A percentile compares a stretch with the other conserved stretches of the same genome.
These are phyloP conservation scores for Lagorchestes hirsutus DNA, from an alignment of 2,797 vertebrate genomes.

Conservation along the genomic window DNA sequence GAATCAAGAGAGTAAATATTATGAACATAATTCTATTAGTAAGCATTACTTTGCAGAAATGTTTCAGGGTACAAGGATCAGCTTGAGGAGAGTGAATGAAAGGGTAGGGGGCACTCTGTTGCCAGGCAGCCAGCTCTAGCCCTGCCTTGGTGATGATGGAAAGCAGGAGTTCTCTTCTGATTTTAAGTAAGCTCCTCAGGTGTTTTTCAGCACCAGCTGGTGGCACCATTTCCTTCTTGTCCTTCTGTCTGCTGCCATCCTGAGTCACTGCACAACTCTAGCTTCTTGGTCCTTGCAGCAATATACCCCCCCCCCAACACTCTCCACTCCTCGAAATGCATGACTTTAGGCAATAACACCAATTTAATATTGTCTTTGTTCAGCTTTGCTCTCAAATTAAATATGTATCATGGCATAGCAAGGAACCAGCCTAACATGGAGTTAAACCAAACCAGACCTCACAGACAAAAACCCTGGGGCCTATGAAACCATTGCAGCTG, in stretches of 20 bases:
- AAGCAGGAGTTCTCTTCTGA: not conserved
- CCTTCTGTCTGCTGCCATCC: not conserved
- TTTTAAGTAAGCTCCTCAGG: not conserved
- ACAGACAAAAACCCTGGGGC: not conserved
- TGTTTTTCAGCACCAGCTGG: conserved; percentile 34
- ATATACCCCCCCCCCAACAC: not conserved
- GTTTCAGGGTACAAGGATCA: not conserved
- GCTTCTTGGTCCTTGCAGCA: not conserved
- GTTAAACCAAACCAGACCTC: not conserved
- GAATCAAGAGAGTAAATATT: conserved; percentile 15
- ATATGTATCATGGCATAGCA: not conserved
- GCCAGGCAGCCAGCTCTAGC: conserved; percentile 5
- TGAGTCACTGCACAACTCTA: not conserved
- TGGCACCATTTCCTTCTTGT: not conserved
- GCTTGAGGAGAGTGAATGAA: not conserved
- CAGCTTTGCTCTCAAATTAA: not conserved
- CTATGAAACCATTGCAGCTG: conserved; percentile 8
- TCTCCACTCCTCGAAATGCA: not conserved
- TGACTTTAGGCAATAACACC: not conserved
- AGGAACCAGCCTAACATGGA: not conserved
- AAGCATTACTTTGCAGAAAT: not conserved
- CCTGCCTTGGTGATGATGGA: not conserved
- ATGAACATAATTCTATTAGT: conserved; percentile 11
- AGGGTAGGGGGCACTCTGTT: not conserved
- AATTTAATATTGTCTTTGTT: not conserved